These are phyloP conservation scores for Labeo calbasu DNA, from an alignment of 2,797 vertebrate genomes.

Conservation along the genomic window DNA sequence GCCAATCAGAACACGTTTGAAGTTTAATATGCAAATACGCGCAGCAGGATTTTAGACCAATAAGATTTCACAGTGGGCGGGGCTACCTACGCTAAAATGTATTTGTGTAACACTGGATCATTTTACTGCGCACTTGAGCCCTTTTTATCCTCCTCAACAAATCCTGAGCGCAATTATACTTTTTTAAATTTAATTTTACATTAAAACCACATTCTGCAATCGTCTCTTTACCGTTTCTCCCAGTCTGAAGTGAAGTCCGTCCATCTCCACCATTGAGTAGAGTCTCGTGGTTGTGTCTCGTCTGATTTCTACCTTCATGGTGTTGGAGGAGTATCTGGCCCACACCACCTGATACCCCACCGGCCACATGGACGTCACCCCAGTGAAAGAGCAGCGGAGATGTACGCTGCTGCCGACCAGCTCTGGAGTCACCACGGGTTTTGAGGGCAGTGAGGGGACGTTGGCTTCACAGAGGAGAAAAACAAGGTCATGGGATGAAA, in stretches of 20 bases:
- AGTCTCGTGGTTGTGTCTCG: constrained; percentile 74
- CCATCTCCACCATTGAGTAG: constrained; percentile 79
- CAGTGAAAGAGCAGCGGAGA: constrained; percentile 75
- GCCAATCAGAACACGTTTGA: neutral
- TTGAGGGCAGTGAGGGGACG: constrained; percentile 62
- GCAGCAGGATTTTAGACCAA: neutral
- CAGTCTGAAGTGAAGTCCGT: constrained; percentile 80
- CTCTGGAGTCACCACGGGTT: constrained; percentile 74
- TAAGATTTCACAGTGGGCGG: neutral
- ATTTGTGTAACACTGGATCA: neutral
- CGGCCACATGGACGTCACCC: constrained; percentile 38
- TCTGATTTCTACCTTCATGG: constrained; percentile 79
- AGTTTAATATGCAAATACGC: neutral
- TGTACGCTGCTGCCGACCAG: constrained; percentile 75
- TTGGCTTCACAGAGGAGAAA: constrained; percentile 64
- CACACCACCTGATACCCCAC: constrained; percentile 77
- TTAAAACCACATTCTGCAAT: neutral
- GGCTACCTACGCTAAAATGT: neutral
- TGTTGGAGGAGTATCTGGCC: constrained; percentile 73
- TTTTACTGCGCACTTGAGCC: neutral
- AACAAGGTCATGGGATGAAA: neutral
- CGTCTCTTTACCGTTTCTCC: constrained; percentile 77
- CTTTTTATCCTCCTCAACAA: neutral
- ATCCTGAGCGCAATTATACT: neutral
- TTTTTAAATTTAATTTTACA: too few species aligned